Evolutionary conservation across 2,888 invertebrate species (phyloP).

Genomic region (Brachypalpus laphriformis): DNA sequence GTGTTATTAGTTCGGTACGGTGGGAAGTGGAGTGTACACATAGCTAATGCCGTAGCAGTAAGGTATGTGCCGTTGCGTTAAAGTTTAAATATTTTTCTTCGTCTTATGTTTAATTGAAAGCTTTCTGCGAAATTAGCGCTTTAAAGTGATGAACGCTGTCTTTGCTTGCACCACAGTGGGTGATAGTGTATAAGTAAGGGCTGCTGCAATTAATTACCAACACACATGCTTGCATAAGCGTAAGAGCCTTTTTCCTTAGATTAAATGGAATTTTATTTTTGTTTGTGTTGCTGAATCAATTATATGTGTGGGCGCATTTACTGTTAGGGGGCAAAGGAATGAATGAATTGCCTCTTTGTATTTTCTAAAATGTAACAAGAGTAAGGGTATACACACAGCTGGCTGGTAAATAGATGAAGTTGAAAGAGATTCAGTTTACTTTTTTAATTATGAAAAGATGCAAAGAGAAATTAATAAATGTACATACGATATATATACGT

Average conservation of each 20-base stretch:
- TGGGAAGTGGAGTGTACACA: not conserved
- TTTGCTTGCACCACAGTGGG: not conserved
- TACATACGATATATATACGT: too few relatives aligned
- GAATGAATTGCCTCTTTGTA: conserved; percentile 4
- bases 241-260: conserved; percentile 1
- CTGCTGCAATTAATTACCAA: conserved; percentile 47
- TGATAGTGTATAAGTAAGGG: conserved; percentile 18
- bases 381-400: not conserved
- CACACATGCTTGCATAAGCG: conserved; percentile 11
- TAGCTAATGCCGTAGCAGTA: not conserved
- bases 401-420: not conserved
- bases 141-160: conserved; percentile 34
- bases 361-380: not conserved
- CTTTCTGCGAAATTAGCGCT: conserved; percentile 52
- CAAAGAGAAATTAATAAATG: not conserved
- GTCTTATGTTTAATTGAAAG: conserved; percentile 40
- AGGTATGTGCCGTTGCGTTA: conserved; percentile 4
- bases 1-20: conserved; percentile 37
- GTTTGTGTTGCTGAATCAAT: conserved; percentile 31
- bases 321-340: not conserved
- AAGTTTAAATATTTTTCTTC: conserved; percentile 38
- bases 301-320: not conserved
- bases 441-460: not conserved
- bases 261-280: conserved; percentile 26
- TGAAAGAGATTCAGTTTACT: not conserved